Conservation (phyloP, 2,797 vertebrate genomes). For the Lateolabrax maculatus region DNA sequence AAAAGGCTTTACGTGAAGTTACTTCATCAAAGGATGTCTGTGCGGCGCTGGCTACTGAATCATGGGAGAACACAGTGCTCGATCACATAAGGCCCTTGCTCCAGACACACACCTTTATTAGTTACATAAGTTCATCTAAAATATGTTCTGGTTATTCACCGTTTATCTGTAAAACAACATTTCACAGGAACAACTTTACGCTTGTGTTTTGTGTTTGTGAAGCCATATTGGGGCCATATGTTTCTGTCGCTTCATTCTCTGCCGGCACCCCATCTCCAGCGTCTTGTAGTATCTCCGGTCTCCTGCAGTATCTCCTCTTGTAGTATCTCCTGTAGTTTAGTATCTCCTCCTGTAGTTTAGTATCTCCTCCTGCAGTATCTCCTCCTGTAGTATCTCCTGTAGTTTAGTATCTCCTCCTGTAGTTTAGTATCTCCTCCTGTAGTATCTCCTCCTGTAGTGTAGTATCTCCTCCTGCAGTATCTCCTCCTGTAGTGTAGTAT, state of each 20-base stretch:
- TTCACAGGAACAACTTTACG: neutral
- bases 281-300: conserved; percentile 23
- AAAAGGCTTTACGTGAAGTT: neutral
- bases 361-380: conserved; percentile 30
- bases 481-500: conserved; percentile 25
- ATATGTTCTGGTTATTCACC: neutral
- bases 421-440: too few species aligned
- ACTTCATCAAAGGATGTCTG: neutral
- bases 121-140: neutral
- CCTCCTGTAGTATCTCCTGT: conserved; percentile 35
- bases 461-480: conserved; percentile 5
- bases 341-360: too few species aligned
- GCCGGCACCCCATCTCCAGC: conserved; percentile 25
- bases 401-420: too few species aligned
- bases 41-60: neutral
- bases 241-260: neutral
- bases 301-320: too few species aligned
- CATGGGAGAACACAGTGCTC: conserved; percentile 7
- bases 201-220: neutral
- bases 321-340: conserved; percentile 36
- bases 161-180: neutral
- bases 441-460: too few species aligned
- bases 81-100: neutral
- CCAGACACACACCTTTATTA: too few species aligned
- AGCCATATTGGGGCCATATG: too few species aligned